Conservation (phyloP, 2,113 vertebrate genomes). For the Bufo gargarizans region DNA sequence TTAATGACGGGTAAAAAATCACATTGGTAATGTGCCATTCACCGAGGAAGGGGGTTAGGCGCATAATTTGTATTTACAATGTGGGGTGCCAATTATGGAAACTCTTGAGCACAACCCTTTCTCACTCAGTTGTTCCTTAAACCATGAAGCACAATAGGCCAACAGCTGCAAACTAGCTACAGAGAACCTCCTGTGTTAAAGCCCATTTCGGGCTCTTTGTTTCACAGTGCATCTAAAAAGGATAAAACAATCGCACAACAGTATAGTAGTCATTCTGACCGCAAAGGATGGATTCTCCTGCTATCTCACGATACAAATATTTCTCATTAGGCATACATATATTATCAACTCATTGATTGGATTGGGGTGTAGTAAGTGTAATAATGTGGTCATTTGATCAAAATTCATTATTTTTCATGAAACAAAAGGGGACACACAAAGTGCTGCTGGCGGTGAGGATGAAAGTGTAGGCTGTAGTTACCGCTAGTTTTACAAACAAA, state of each 20-base stretch:
- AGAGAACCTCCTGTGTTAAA: slow-evolving; percentile 32
- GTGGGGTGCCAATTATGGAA: slow-evolving; percentile 54
- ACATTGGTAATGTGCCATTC: slow-evolving; percentile 16
- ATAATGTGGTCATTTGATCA: no score
- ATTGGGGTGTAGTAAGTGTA: no score
- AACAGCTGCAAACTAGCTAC: slow-evolving; percentile 55
- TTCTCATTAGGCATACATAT: neutral
- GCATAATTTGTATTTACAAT: slow-evolving; percentile 41
- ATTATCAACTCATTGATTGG: neutral
- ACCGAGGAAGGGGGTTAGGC: slow-evolving; percentile 27
- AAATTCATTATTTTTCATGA: no score
- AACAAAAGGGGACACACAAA: no score
- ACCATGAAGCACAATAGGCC: slow-evolving; percentile 43
- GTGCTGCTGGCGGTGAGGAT: no score
- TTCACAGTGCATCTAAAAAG: slow-evolving; percentile 13
- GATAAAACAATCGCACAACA: slow-evolving; percentile 9
- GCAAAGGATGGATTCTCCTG: slow-evolving; percentile 34
- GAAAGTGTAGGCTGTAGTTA: no score
- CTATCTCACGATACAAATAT: neutral
- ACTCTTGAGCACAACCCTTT: slow-evolving; percentile 33
- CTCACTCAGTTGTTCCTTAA: slow-evolving; percentile 33
- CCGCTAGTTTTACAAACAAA: no score
- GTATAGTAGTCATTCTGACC: neutral
- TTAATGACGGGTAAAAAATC: slow-evolving; percentile 13
- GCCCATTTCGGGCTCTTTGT: slow-evolving; percentile 51